These are phyloP conservation scores for Rhipidura dahli DNA, from an alignment of 2,113 vertebrate species.

Conservation along the genomic window DNA sequence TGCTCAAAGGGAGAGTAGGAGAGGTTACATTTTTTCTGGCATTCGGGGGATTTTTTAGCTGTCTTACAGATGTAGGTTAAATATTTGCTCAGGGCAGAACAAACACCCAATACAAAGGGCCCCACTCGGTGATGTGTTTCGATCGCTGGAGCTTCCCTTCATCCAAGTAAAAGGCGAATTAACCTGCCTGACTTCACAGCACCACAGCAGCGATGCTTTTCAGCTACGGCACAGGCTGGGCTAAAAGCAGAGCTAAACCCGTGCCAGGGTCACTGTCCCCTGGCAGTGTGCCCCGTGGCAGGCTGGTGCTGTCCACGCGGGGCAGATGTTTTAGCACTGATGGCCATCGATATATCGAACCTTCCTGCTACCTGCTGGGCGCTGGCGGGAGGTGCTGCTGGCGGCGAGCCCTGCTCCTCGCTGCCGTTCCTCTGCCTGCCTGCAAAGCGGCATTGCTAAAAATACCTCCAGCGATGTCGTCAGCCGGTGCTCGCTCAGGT, in stretches of 20 bases:
- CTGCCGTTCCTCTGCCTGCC: background rate
- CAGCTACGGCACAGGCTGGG: background rate
- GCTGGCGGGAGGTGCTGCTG: background rate
- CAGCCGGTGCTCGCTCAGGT: background rate
- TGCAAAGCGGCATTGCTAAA: constrained; percentile 1
- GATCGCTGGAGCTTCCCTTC: background rate
- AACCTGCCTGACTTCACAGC: constrained; percentile 11
- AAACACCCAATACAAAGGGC: background rate
- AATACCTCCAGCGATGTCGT: background rate
- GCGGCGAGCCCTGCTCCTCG: accelerated
- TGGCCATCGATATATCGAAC: background rate
- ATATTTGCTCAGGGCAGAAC: constrained; percentile 11
- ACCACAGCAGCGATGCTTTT: background rate
- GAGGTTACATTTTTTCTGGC: background rate
- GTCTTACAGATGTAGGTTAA: background rate
- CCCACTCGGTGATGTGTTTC: background rate
- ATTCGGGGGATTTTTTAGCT: background rate
- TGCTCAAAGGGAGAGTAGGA: background rate
- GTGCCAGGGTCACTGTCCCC: accelerated
- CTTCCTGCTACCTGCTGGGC: background rate
- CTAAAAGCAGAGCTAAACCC: background rate
- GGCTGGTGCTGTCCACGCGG: accelerated
- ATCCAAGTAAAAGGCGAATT: background rate
- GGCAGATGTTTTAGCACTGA: background rate
- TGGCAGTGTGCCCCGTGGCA: accelerated